Percentiles rank a stretch among this genome's conserved stretches.
Evolutionary conservation across 2,888 invertebrate genomes (phyloP).

Genomic region (Andricus quercusramuli): DNA sequence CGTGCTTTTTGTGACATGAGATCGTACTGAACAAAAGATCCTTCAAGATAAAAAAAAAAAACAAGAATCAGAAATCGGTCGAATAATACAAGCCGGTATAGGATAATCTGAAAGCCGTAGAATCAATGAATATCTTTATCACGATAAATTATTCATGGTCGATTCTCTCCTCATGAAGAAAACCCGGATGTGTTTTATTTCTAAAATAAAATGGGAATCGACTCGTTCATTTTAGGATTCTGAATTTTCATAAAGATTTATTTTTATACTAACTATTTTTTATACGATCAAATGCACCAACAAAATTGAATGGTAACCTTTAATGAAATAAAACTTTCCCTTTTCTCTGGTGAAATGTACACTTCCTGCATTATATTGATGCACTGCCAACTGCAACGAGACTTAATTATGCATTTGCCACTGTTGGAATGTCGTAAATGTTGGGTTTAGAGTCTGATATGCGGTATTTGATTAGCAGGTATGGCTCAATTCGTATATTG

Average conservation of each 20-base stretch:
- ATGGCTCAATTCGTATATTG: background rate
- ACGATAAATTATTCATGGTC: constrained; percentile 1
- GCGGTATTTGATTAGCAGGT: background rate
- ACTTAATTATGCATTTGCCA: background rate
- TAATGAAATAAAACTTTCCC: background rate
- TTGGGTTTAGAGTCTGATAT: background rate
- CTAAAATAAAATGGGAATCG: background rate
- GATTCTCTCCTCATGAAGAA: background rate
- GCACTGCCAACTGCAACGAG: background rate
- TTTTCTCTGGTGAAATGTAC: background rate
- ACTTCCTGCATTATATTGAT: background rate
- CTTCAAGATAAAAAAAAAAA: background rate
- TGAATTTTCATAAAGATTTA: no score
- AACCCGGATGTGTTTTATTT: background rate
- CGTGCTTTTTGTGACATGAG: background rate
- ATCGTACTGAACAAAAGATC: background rate
- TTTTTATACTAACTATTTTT: background rate
- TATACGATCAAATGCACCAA: background rate
- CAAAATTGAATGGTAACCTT: background rate
- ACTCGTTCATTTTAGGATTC: no score
- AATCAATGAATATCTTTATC: background rate
- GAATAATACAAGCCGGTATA: background rate
- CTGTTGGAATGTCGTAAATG: background rate
- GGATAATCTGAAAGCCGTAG: background rate
- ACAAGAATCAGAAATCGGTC: background rate